Conservation (phyloP, 1,140 invertebrate genomes). For the Polyergus mexicanus region DNA sequence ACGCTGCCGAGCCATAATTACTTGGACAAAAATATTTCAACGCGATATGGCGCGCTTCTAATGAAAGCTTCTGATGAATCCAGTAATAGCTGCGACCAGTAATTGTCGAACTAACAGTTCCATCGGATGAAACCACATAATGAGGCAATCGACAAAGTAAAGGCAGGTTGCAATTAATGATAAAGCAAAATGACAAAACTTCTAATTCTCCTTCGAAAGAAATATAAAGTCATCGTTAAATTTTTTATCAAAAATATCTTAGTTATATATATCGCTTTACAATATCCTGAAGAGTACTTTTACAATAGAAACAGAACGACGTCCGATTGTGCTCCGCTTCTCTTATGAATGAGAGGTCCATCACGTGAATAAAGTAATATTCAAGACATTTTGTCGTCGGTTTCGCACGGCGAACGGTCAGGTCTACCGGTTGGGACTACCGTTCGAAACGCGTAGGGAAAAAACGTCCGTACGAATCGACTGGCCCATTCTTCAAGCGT, state of each 20-base stretch:
- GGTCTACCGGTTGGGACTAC: conserved; percentile 19
- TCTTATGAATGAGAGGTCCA: neutral
- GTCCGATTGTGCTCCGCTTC: too few relatives aligned
- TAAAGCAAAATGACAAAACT: too few relatives aligned
- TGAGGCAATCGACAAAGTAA: neutral
- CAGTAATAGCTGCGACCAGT: conserved; percentile 31
- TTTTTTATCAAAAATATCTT: too few relatives aligned
- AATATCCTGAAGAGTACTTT: too few relatives aligned
- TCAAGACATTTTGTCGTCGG: conserved; percentile 8
- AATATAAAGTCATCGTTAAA: too few relatives aligned
- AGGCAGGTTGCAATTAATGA: too few relatives aligned
- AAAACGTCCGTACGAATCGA: conserved; percentile 70
- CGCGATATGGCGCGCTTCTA: neutral
- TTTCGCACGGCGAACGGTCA: conserved; percentile 66
- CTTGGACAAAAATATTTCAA: conserved; percentile 33
- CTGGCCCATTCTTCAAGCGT: conserved; percentile 72
- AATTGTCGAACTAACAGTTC: conserved; percentile 10
- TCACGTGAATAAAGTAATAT: neutral
- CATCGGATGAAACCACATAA: conserved; percentile 27
- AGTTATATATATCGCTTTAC: too few relatives aligned
- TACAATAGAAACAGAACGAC: too few relatives aligned
- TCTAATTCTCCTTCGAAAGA: too few relatives aligned
- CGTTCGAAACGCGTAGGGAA: conserved; percentile 72
- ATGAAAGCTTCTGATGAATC: conserved; percentile 14
- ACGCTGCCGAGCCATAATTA: conserved; percentile 39